Evolutionary conservation across 2,113 vertebrate genomes (phyloP), one percentile per base, ranked within the genome.

Genomic region (Macquaria australasica): DNA sequence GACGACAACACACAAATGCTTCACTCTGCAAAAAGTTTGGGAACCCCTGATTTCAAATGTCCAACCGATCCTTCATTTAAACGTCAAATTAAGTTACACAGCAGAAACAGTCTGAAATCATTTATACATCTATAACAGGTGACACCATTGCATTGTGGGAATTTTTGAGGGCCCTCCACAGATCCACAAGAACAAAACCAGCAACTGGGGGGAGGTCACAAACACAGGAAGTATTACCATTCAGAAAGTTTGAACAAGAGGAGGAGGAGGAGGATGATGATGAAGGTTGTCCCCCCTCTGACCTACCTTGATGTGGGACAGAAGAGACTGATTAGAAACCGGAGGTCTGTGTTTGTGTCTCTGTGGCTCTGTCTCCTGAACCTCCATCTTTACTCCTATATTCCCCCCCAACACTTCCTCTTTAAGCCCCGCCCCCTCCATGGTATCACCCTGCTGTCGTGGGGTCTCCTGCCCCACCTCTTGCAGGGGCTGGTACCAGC

Each of bases 401-500:
- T 39, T 75, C 51, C 5, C 37, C 75, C 62, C 45, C 74, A 77
- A 48, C 55, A 48, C 60, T 25, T 94, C 84, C 9, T 68, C 58
- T 80, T 90, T 89, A 73, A 56, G 78, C 67, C 53, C 73, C 41
- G 56, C 66, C 58, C 68, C 68, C 56, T 84, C 89, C 73, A 64
- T 84, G 84, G 90, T 77, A 39, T 81, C 70, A 58, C 34, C 5
- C 0, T 73, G 84, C 41, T 86, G 89, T 21, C 71, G 68, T n/a
- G 79, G 79, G 86, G 73, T 50, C 31, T 83, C 78, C 37, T 80
- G 90, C 43, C 94, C 88, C 5, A 94, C 83, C 58, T 90, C 94
- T 55, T 67, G 93, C 56, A 78, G 67, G 45, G 90, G 66, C 71
- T 85, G 85, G 66, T 87, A 91, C 88, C 87, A 86, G 31, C 82